Conservation (phyloP, 1,140 invertebrate genomes). For the Dendroctonus valens region DNA sequence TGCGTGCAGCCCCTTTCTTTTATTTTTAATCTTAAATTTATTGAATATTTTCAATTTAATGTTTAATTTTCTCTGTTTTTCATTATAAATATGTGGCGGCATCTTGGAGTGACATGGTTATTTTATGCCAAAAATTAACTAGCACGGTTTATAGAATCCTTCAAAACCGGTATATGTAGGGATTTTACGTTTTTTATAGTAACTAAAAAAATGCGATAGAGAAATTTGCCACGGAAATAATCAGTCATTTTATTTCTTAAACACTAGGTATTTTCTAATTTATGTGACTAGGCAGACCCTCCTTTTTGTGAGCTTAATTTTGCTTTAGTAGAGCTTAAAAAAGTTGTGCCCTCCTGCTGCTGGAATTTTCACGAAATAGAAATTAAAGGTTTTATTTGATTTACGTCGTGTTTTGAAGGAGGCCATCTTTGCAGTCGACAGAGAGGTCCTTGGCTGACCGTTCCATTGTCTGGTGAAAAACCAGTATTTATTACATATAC, state of each 20-base stretch:
- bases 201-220: constrained; percentile 21
- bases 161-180: too few species aligned
- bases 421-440: constrained; percentile 66
- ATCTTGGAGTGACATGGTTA: too few species aligned
- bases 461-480: constrained; percentile 64
- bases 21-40: too few species aligned
- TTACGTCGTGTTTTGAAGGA: constrained; percentile 64
- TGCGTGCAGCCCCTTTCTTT: too few species aligned
- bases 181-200: too few species aligned
- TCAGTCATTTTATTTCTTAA: constrained; percentile 49
- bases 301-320: constrained; percentile 20
- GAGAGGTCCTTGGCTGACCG: constrained; percentile 64
- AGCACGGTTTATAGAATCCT: too few species aligned
- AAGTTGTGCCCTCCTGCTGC: not conserved
- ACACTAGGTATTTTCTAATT: constrained; percentile 36
- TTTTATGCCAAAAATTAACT: too few species aligned
- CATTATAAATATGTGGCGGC: too few species aligned
- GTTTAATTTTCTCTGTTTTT: too few species aligned
- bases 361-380: constrained; percentile 27
- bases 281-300: constrained; percentile 1
- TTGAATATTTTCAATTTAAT: too few species aligned
- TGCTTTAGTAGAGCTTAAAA: constrained; percentile 23
- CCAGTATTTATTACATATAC: constrained; percentile 60
- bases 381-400: constrained; percentile 49
- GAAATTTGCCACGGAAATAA: constrained; percentile 47